Base-by-base conservation (phyloP, 2,797 vertebrate genomes). In the Hozukius guyotensis region DNA sequence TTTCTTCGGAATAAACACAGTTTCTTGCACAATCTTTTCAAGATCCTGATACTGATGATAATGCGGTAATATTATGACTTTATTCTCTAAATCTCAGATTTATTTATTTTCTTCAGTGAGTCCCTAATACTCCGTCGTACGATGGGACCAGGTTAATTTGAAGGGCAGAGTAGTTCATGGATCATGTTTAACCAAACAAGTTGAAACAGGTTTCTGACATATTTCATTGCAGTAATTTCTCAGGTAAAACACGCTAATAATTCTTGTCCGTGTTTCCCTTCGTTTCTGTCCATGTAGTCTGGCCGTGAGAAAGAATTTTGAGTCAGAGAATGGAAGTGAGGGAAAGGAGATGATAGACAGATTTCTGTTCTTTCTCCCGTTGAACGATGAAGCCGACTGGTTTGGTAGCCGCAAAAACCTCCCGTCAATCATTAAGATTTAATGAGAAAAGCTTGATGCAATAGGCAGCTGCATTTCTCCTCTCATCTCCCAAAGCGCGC, bases 301-400 rank as follows among this genome's bases (percentile, higher is more conserved):
- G 46, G 24, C 53, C 24, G 14, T 69, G 75, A 81, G 66, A 81
- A 82, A 78, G 63, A 65, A 64, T 42, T 18, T 20, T 38, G 24
- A 74, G 80, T 52, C 59, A 75, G 38, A 65, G 49, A 67, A 53
- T 59, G 34, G 29, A 56, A 64, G 57, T 63, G 34, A 81, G 68
- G 71, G 46, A 88, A 69, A 79, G 66, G 77, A 72, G 82, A 80
- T 84, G 81, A 84, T 34, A 36, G 88, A 88, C 78, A 57, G 72
- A 71, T 81, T 88, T 34, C 18, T 53, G 38, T 27, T 34, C 7
- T 25, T 61, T 49, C 22, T 52, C 1, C 7, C 52, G 12, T 52
- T 29, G 18, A 80, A 68, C 34, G 24, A 16, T 61, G 53, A 77
- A 72, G 29, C 20, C 18, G 20, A 61, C 18, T 64, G 18, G 46